Evolutionary conservation across 2,888 invertebrate species (phyloP).

Genomic region (Clistopyga incitator): DNA sequence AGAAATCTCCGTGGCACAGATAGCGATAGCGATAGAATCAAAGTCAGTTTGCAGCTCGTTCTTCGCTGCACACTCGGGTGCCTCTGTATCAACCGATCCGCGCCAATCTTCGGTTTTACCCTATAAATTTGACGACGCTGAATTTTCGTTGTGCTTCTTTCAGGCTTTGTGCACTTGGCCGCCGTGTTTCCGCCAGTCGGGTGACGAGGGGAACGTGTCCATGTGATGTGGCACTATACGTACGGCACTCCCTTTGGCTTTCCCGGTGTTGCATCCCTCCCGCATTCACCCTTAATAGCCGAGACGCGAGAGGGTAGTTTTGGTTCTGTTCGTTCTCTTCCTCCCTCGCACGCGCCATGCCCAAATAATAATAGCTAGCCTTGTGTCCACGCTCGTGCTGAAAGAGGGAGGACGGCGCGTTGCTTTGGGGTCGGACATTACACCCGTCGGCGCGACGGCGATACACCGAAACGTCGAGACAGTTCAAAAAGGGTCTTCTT

Average conservation of each 20-base stretch:
- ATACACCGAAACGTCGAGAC: constrained; percentile 56
- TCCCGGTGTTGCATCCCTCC: constrained; percentile 20
- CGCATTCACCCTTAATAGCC: constrained; percentile 31
- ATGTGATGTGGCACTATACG: neutral
- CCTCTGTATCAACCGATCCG: constrained; percentile 22
- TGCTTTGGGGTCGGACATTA: constrained; percentile 36
- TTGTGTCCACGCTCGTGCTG: constrained; percentile 21
- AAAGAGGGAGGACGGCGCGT: constrained; percentile 25
- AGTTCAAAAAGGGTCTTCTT: constrained; percentile 44
- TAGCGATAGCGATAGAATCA: neutral
- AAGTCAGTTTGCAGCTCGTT: neutral
- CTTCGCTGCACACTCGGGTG: neutral
- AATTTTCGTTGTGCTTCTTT: neutral
- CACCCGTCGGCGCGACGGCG: constrained; percentile 38
- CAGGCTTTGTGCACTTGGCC: constrained; percentile 46
- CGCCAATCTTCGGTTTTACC: constrained; percentile 11
- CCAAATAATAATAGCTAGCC: constrained; percentile 54
- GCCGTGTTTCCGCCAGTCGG: constrained; percentile 8
- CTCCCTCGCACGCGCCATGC: constrained; percentile 7
- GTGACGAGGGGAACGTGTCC: neutral
- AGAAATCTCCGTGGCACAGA: constrained; percentile 22
- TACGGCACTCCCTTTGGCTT: constrained; percentile 4
- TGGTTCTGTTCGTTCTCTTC: constrained; percentile 3
- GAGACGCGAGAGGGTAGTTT: constrained; percentile 36
- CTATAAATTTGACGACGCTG: neutral